These are phyloP conservation scores for Lampris incognitus DNA, from an alignment of 2,113 vertebrate species.

Conservation along the genomic window DNA sequence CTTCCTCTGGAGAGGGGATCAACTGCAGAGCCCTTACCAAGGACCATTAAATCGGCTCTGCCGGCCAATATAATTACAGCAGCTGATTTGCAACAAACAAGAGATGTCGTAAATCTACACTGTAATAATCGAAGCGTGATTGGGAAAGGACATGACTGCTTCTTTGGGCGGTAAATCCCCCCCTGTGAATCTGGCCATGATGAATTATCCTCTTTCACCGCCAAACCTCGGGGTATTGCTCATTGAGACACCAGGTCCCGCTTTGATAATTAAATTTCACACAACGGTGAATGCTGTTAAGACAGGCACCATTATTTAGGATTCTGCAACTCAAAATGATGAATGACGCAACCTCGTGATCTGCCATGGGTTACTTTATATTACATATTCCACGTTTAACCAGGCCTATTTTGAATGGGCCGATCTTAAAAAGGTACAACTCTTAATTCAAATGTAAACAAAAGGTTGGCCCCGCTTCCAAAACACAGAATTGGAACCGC, in stretches of 20 bases:
- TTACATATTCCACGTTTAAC: background rate
- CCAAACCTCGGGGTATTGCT: background rate
- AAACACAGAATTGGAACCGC: too few relatives aligned
- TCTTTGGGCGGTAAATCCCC: background rate
- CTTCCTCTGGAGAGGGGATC: conserved; percentile 20
- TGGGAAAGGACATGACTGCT: conserved; percentile 6
- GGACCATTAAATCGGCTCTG: conserved; percentile 37
- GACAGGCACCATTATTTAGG: background rate
- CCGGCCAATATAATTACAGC: conserved; percentile 44
- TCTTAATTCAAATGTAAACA: too few relatives aligned
- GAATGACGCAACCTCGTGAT: background rate
- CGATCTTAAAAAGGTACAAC: too few relatives aligned
- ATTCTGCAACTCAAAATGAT: background rate
- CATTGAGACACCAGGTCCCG: background rate
- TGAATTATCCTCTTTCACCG: background rate
- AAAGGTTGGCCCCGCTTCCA: too few relatives aligned
- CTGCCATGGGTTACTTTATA: background rate
- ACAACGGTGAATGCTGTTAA: conserved; percentile 8
- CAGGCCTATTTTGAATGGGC: too few relatives aligned
- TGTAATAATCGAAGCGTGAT: conserved; percentile 24
- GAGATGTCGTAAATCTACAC: conserved; percentile 13
- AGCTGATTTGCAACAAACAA: conserved; percentile 38
- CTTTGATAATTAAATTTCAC: conserved; percentile 26
- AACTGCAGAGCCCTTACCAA: conserved; percentile 12
- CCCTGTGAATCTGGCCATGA: background rate